Evolutionary conservation across 1,140 invertebrate genomes (phyloP), one percentile per base, ranked within the genome.

Genomic region (Megalonaias nervosa): DNA sequence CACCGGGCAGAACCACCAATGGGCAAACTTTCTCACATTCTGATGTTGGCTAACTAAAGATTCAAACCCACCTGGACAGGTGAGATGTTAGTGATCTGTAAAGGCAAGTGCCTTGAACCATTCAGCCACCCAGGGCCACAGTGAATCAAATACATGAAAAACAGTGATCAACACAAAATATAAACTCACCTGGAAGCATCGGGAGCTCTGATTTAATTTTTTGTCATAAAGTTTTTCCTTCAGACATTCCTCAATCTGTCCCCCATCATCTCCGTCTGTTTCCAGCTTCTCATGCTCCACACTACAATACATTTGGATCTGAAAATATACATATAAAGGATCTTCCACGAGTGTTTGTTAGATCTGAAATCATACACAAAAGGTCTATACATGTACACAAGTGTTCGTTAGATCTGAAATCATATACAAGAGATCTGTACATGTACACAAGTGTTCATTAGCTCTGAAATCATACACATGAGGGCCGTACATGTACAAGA

Each of bases 191-290:
- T 31, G 65, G 56, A 69, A 71, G 77, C 79, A 81, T 12, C 31
- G 15, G 4, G 73, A 68, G 16, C 67, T 70, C 83, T 68, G 64
- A 19, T 65, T 19, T 16, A 78, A 56, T 56, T 78, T 78, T 31
- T 94, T 94, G 85, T 93, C 93, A 74, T 93, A 90, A 77, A 96
- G 94, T 81, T 93, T 95, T 87, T 93, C 93, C 90, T 98, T 98
- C 16, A 99, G 91, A 91, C 97, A 99, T 91, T 98, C 97, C 89
- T 97, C 95, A 0, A 94, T 65, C 76, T 74, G 59, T 74, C 60
- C 9, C 55, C 67, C 77, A 57, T 82, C 73, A 58, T 57, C 14
- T 71, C 87, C 86, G 57, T 75, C 78, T 19, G 62, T 21, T 14
- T 77, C 61, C 55, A 88, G 86, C 86, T 87, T 48, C 23, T 74